Conservation (phyloP, 2,113 vertebrate genomes). For the Notarius lentiginosus region DNA sequence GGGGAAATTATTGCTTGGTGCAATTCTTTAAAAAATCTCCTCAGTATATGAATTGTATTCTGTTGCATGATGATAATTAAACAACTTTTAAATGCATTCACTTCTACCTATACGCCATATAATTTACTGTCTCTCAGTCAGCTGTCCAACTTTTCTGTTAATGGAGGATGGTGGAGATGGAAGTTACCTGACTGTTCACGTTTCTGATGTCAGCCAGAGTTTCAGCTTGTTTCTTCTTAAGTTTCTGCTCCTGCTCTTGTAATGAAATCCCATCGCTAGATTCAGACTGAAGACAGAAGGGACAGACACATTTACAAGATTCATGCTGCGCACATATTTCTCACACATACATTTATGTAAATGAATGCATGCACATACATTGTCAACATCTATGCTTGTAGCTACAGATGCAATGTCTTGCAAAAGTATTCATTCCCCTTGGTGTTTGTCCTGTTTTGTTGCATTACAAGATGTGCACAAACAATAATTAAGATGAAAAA, state of each 20-base stretch:
- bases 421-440: too few relatives aligned
- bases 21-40: background rate
- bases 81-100: background rate
- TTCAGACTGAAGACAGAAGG: slow-evolving; percentile 59
- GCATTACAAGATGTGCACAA: too few relatives aligned
- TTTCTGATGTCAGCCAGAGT: slow-evolving; percentile 82
- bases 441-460: too few relatives aligned
- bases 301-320: background rate
- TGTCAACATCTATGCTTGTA: background rate
- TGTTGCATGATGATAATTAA: background rate
- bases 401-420: background rate
- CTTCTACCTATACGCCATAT: background rate
- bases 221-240: slow-evolving; percentile 84
- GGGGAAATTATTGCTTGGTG: background rate
- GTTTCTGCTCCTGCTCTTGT: slow-evolving; percentile 72
- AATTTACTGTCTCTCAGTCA: background rate
- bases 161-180: background rate
- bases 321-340: slow-evolving; percentile 4
- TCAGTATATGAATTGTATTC: background rate
- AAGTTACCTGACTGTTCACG: slow-evolving; percentile 80
- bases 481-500: too few relatives aligned
- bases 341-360: slow-evolving; percentile 26
- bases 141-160: background rate
- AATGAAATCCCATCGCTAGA: slow-evolving; percentile 43
- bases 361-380: background rate